These are phyloP conservation scores for Ephestia elutella DNA, from an alignment of 1,140 invertebrate species.

Conservation along the genomic window DNA sequence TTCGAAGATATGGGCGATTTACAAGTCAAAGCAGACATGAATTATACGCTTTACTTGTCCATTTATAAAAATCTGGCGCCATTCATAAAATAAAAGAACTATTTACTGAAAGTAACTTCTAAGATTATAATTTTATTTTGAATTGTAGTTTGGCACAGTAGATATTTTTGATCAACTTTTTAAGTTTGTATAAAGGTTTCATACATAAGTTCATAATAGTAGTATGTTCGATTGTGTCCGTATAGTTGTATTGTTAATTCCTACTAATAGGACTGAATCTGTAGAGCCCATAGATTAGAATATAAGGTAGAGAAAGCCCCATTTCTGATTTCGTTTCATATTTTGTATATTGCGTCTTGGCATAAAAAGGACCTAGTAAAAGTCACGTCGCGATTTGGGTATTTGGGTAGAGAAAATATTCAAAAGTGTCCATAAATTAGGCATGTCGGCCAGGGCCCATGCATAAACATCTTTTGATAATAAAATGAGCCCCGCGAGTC, in stretches of 20 bases:
- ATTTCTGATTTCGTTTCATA: too few species aligned
- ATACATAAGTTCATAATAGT: too few species aligned
- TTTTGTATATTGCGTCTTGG: too few species aligned
- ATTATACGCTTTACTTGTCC: not conserved
- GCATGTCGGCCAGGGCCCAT: not conserved
- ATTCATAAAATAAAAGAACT: not conserved
- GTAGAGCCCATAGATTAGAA: too few species aligned
- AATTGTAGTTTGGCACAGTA: not conserved
- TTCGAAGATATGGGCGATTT: not conserved
- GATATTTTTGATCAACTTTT: too few species aligned
- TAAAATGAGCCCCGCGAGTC: not conserved
- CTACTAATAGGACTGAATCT: too few species aligned
- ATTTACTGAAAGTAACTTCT: not conserved
- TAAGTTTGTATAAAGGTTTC: too few species aligned
- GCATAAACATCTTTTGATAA: conserved; percentile 4
- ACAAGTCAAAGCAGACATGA: not conserved
- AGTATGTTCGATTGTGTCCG: too few species aligned
- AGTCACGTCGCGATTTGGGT: not conserved
- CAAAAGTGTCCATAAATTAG: conserved; percentile 5
- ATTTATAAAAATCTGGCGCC: not conserved
- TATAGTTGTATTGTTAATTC: too few species aligned
- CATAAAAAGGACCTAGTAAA: too few species aligned
- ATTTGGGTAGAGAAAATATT: not conserved
- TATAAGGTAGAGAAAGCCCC: too few species aligned
- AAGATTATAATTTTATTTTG: too few species aligned